A percentile compares a stretch with the other conserved stretches of the same genome.
phyloP scores from a whole-genome alignment of 2,888 invertebrate species.

The Drosophila antonietae region DNA sequence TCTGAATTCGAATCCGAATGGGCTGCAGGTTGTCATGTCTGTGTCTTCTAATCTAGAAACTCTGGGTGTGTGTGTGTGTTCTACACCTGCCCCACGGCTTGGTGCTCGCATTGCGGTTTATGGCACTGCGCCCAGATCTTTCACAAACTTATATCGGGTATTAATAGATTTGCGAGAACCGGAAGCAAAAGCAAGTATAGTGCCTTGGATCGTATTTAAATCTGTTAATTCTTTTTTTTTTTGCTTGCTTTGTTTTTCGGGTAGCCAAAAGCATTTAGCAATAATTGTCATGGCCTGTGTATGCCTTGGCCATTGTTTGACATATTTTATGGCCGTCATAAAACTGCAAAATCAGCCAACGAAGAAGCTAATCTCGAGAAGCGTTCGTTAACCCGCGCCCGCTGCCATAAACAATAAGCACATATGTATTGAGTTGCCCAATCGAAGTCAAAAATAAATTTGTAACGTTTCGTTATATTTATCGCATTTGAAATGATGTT shows the following conservation, averaged over 20 bases:
- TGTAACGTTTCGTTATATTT: slow-evolving; percentile 55
- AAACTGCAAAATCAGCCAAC: slow-evolving; percentile 47
- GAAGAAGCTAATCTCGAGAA: slow-evolving; percentile 27
- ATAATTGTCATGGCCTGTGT: slow-evolving; percentile 64
- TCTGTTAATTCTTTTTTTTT: neutral
- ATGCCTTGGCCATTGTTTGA: slow-evolving; percentile 58
- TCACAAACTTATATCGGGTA: slow-evolving; percentile 53
- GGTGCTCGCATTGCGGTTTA: slow-evolving; percentile 30
- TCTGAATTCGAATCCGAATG: slow-evolving; percentile 18
- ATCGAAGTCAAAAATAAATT: slow-evolving; percentile 50
- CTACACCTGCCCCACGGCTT: slow-evolving; percentile 30
- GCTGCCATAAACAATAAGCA: slow-evolving; percentile 48
- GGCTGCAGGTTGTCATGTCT: slow-evolving; percentile 39
- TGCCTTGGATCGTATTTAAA: slow-evolving; percentile 4
- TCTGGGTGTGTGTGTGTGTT: slow-evolving; percentile 6
- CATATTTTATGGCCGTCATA: slow-evolving; percentile 55
- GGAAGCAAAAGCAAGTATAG: slow-evolving; percentile 36
- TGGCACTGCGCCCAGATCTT: slow-evolving; percentile 37
- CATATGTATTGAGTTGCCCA: slow-evolving; percentile 22
- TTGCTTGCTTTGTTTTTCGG: neutral
- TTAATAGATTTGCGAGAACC: slow-evolving; percentile 55
- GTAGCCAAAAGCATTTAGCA: slow-evolving; percentile 75
- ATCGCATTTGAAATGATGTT: slow-evolving; percentile 40
- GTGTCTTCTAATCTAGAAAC: slow-evolving; percentile 47
- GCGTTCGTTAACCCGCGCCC: slow-evolving; percentile 25